Base-by-base conservation (phyloP, 2,797 vertebrate genomes). In the Poecile montanus region DNA sequence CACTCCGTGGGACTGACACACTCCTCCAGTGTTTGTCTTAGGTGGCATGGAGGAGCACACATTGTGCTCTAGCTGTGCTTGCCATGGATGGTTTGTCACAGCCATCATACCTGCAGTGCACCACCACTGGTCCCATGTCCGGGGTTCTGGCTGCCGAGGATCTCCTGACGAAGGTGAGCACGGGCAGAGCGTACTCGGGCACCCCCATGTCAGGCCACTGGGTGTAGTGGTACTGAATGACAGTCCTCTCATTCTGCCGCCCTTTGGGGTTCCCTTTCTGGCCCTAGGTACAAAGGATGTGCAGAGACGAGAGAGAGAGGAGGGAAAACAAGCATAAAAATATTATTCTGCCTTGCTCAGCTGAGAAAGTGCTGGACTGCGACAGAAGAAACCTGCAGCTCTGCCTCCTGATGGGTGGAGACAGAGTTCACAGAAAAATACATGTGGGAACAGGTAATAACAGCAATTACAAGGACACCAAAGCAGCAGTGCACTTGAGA, bases 151-250 rank as follows among this genome's bases (percentile, higher is more conserved):
- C 98, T 7, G 98, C 98, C 1, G 99, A 99, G 7, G 99, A 99
- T 96, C 99, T 99, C 96, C 98, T 98, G 91, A 99, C 99, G 70
- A 99, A 99, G 79, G 99, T 99, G 93, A 99, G 98, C 91, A 99
- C 99, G 0, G 99, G 99, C 78, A 99, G 98, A 5, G 99, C 98
- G 14, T 99, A 99, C 97, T 99, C 99, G 0, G 99, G 99, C 29
- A 99, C 99, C 0, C 99, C 99, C 99, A 99, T 99, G 97, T 99
- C 99, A 40, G 99, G 99, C 99, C 99, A 99, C 97, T 99, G 99
- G 0, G 99, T 99, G 97, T 99, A 99, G 97, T 99, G 99, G 89
- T 99, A 99, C 97, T 99, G 99, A 66, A 99, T 98, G 91, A 99
- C 98, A 0, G 96, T 97, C 63, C 99, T 98, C 96, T 99, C 99